phyloP scores from a whole-genome alignment of 2,888 invertebrate species.

The Drosophila longiperda region DNA sequence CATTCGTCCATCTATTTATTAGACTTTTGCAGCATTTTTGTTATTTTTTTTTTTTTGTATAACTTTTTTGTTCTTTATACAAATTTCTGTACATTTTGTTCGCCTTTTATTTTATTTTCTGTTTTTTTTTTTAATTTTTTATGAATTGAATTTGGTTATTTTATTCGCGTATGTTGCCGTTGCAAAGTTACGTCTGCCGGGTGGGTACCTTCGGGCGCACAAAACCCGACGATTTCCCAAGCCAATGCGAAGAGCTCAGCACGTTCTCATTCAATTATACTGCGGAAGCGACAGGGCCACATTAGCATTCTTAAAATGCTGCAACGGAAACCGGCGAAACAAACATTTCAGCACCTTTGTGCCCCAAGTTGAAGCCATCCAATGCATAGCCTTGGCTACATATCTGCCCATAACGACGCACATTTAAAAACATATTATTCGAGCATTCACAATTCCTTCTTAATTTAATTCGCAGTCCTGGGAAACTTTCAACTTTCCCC shows the following conservation, averaged over 20 bases:
- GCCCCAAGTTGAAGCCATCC: neutral
- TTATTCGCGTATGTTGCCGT: conserved; percentile 76
- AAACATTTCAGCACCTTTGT: conserved; percentile 72
- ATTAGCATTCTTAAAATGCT: conserved; percentile 71
- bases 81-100: conserved; percentile 52
- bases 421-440: conserved; percentile 70
- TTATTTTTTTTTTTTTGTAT: conserved; percentile 23
- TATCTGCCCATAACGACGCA: conserved; percentile 21
- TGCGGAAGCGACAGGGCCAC: conserved; percentile 61
- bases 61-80: conserved; percentile 35
- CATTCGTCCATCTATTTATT: conserved; percentile 18
- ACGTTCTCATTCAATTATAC: conserved; percentile 79
- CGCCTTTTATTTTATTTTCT: conserved; percentile 16
- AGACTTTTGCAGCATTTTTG: conserved; percentile 37
- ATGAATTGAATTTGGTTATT: conserved; percentile 80
- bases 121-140: conserved; percentile 66
- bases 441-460: conserved; percentile 72
- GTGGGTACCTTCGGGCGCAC: conserved; percentile 16
- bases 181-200: conserved; percentile 60
- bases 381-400: neutral
- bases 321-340: conserved; percentile 71
- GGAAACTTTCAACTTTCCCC: conserved; percentile 2
- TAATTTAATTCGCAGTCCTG: conserved; percentile 63
- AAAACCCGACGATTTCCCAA: conserved; percentile 10
- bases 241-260: conserved; percentile 48